These are phyloP conservation scores for Hylyphantes graminicola DNA, from an alignment of 1,140 invertebrate species.

Conservation along the genomic window DNA sequence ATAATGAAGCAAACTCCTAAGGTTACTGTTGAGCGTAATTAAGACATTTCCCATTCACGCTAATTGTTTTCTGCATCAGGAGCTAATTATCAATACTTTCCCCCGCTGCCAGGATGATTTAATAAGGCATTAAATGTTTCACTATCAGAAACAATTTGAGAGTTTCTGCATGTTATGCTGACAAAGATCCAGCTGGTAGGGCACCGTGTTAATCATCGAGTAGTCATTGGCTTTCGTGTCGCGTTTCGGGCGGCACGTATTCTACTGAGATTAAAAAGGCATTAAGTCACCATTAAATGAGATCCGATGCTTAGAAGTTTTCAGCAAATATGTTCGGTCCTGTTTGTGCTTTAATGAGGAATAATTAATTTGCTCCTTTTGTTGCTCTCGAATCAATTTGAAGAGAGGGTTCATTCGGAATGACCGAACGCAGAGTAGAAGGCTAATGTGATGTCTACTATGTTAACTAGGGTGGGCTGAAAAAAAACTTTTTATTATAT, in stretches of 20 bases:
- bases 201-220: slow-evolving; percentile 22
- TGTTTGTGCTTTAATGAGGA: slow-evolving; percentile 28
- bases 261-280: slow-evolving; percentile 27
- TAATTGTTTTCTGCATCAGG: background rate
- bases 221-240: slow-evolving; percentile 11
- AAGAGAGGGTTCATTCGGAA: background rate
- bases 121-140: slow-evolving; percentile 28
- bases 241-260: slow-evolving; percentile 28
- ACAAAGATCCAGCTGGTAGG: slow-evolving; percentile 12
- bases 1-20: no score
- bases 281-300: slow-evolving; percentile 41
- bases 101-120: background rate
- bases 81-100: slow-evolving; percentile 24
- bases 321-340: slow-evolving; percentile 10
- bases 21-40: no score
- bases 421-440: no score
- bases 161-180: slow-evolving; percentile 12
- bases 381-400: slow-evolving; percentile 9
- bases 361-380: slow-evolving; percentile 28
- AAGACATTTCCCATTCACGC: no score
- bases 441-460: no score
- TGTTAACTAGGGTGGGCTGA: no score
- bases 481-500: no score
- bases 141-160: slow-evolving; percentile 26
- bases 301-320: slow-evolving; percentile 19